Percentiles rank a stretch among this genome's conserved stretches.
phyloP scores from a whole-genome alignment of 1,140 invertebrate species.

The Trypoxylus dichotomus region DNA sequence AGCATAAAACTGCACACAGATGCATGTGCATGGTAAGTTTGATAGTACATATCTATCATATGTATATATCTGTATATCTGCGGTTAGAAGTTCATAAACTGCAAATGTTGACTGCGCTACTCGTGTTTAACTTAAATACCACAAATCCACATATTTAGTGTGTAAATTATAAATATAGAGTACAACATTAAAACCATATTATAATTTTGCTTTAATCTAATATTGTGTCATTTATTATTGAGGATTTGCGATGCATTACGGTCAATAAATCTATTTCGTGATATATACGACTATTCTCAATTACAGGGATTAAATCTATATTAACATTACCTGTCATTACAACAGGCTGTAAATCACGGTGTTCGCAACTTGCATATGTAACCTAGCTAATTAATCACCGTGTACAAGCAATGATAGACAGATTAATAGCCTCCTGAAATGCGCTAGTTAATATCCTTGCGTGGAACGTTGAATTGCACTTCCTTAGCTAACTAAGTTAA shows the following conservation, averaged over 20 bases:
- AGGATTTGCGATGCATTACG: not conserved
- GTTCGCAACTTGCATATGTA: conserved; percentile 21
- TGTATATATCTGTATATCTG: too few species aligned
- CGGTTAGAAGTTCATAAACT: too few species aligned
- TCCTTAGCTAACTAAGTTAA: too few species aligned
- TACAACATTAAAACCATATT: too few species aligned
- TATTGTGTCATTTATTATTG: not conserved
- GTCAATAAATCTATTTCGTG: not conserved
- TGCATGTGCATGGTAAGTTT: too few species aligned
- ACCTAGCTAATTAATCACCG: conserved; percentile 17
- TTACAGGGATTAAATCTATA: conserved; percentile 16
- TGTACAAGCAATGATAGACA: conserved; percentile 22
- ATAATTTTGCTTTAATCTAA: not conserved
- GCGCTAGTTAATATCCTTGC: not conserved
- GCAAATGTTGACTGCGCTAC: too few species aligned
- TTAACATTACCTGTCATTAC: conserved; percentile 10
- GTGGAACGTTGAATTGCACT: too few species aligned
- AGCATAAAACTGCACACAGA: too few species aligned
- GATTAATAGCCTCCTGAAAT: conserved; percentile 12
- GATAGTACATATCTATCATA: too few species aligned
- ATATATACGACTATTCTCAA: not conserved
- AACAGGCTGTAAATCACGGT: conserved; percentile 1
- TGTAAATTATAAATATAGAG: too few species aligned
- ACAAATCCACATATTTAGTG: too few species aligned
- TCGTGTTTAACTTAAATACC: too few species aligned